These are phyloP conservation scores for Rhinogobio ventralis DNA, from an alignment of 2,797 vertebrate species.

Conservation along the genomic window DNA sequence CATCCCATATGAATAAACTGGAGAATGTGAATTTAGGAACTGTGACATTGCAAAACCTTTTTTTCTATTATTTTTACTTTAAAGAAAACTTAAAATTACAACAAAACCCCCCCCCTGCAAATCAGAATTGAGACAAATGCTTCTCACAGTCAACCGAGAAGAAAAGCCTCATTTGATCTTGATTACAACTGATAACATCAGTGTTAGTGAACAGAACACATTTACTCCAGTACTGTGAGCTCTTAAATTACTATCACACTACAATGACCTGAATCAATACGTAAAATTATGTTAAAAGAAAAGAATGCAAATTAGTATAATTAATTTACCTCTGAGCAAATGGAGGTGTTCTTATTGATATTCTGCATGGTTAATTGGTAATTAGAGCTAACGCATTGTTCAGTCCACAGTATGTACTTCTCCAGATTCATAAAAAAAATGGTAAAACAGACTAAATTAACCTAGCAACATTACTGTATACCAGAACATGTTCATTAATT, in stretches of 20 bases:
- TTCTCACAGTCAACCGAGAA: background rate
- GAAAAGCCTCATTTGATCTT: background rate
- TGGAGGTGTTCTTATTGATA: background rate
- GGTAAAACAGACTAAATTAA: background rate
- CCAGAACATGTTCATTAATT: background rate
- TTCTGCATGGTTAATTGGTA: background rate
- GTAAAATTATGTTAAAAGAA: background rate
- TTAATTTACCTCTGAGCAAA: background rate
- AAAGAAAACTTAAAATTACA: background rate
- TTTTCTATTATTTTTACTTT: background rate
- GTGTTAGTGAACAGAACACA: conserved; percentile 1
- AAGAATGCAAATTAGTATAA: background rate
- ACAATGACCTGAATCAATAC: conserved; percentile 19
- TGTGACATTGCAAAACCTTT: background rate
- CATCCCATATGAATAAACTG: background rate
- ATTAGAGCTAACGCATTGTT: background rate
- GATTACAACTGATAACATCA: conserved; percentile 23
- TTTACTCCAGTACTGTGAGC: background rate
- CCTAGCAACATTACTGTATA: background rate
- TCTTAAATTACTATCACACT: background rate
- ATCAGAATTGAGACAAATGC: background rate
- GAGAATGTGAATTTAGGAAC: background rate
- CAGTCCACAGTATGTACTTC: background rate
- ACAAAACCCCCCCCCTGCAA: no score
- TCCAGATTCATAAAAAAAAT: background rate